Evolutionary conservation across 1,140 invertebrate species (phyloP), one percentile per base, ranked within the genome.

Genomic region (Hydropsyche tenuis): DNA sequence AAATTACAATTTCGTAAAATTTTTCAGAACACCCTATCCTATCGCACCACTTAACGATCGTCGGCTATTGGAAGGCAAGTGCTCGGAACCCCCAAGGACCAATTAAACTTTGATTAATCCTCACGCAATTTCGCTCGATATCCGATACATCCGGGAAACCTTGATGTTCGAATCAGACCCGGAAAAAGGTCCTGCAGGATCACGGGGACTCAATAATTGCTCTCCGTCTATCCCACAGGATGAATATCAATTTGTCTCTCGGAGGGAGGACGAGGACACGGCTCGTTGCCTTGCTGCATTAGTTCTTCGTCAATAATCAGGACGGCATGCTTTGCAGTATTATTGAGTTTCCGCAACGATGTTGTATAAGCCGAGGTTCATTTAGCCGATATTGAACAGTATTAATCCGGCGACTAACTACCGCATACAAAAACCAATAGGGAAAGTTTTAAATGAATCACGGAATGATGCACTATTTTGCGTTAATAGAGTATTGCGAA

Each of bases 61-160:
- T 63, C 23, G 53, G 18, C 53, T 20, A 60, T 12, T 20, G n/a
- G 14, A 51, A 51, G 16, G 60, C 23, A n/a, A 20, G 20, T 60
- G 23, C 11, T 16, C 45, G 12, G 16, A n/a, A n/a, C 14, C 60
- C 60, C 60, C 4, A 16, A 63, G 60, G 60, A 63, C 23, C 60
- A 63, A 63, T 63, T 63, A 63, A 63, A 63, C 60, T 63, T 63
- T 63, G 60, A 63, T 63, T 63, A 63, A 63, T 63, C 27, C 60
- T 27, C 20, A 63, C 60, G 16, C 60, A 63, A 22, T 63, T 22
- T 22, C 14, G 60, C 60, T 23, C 4, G 60, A 22, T 22, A 63
- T 63, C 20, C 48, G n/a, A 18, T 11, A 18, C 48, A 16, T 18
- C 6, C 48, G n/a, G n/a, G n/a, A n/a, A n/a, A n/a, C n/a, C n/a